These are phyloP conservation scores for Arctopsyche grandis DNA, from an alignment of 1,140 invertebrate genomes.

Conservation along the genomic window DNA sequence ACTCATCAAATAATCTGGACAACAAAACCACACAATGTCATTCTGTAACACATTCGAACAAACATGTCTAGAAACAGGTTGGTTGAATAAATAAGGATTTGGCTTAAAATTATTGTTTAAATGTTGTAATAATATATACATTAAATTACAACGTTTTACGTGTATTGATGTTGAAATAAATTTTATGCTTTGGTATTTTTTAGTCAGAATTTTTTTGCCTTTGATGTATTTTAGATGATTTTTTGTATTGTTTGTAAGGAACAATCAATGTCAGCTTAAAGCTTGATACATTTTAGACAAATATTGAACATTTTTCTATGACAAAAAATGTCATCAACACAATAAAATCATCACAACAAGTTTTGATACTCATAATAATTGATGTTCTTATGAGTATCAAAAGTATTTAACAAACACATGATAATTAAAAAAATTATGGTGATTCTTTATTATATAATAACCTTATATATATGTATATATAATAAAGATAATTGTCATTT, in stretches of 20 bases:
- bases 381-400: too few relatives aligned
- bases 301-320: too few relatives aligned
- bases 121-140: not conserved
- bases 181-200: not conserved
- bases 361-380: too few relatives aligned
- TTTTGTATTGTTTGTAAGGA: not conserved
- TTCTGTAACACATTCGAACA: slow-evolving; percentile 27
- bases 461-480: too few relatives aligned
- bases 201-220: not conserved
- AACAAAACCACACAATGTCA: slow-evolving; percentile 18
- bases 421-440: too few relatives aligned
- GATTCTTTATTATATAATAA: too few relatives aligned
- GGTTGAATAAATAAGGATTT: slow-evolving; percentile 20
- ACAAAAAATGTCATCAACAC: too few relatives aligned
- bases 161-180: not conserved
- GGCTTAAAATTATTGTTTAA: not conserved
- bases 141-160: not conserved
- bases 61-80: slow-evolving; percentile 52
- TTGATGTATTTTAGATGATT: not conserved
- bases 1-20: not conserved
- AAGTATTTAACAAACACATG: too few relatives aligned
- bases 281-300: too few relatives aligned
- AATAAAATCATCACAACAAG: too few relatives aligned
- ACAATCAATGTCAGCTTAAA: not conserved
- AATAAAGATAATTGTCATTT: too few relatives aligned